Base-by-base conservation (phyloP, 2,797 vertebrate species). In the Micromesistius poutassou region DNA sequence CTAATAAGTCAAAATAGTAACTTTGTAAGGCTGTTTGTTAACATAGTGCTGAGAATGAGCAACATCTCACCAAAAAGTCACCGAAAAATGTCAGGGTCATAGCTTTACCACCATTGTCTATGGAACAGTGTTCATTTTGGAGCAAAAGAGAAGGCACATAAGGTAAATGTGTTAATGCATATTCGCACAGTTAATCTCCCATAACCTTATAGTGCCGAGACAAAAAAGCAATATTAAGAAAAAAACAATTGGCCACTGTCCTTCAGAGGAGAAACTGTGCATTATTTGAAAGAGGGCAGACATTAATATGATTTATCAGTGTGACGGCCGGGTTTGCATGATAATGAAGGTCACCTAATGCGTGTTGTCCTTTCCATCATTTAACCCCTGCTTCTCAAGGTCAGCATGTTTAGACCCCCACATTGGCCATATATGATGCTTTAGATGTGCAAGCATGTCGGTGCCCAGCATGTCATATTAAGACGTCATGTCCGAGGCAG, bases 391-490 rank as follows among this genome's bases (percentile, higher is more conserved):
- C 71, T 35, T 72, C 78, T 36, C 72, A 84, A 82, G 79, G 84
- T 85, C 81, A 84, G 71, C 66, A n/a, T 68, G 70, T 31, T 74
- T 19, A 66, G 77, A 50, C 46, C 77, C 28, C 68, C 77, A 71
- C 71, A n/a, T n/a, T n/a, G n/a, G n/a, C n/a, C n/a, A 81, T 79
- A 74, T 80, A 81, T 40, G 80, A 77, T 78, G 30, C 30, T 76
- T 33, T 66, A 74, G 30, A 36, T 62, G 76, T 75, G 35, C 73
- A 66, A 74, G 28, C 33, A 62, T 68, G 28, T 3, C 66, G 8
- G 5, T 22, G 16, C 4, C 46, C 19, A 7, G n/a, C n/a, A 25
- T 68, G 62, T 25, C 50, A 81, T 77, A 50, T 50, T 46, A 66
- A 66, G 25, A 81, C 73, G 76, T 76, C 22, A 30, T 74, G 74